Evolutionary conservation across 2,888 invertebrate genomes (phyloP), one percentile per base, ranked within the genome.

Genomic region (Meghimatium bilineatum): DNA sequence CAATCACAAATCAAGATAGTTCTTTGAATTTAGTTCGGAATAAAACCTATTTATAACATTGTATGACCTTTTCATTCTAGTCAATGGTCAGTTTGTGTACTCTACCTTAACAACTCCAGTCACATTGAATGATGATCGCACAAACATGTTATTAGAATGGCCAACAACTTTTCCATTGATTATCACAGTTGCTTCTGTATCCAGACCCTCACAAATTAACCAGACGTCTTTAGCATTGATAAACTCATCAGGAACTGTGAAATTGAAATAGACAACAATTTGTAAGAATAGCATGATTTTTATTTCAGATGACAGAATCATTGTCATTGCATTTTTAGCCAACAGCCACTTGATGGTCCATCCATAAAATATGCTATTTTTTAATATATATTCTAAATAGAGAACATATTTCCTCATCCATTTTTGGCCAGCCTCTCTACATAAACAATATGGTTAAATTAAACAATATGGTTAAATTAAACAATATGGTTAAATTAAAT

Each of bases 111-210:
- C 5, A 49, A 32, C 20, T 3, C 76, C 76, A 14, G 76, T 96
- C 20, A 97, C 94, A 88, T 96, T 95, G 90, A 96, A 96, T 36
- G 95, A 94, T 91, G 97, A 97, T 91, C 96, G 95, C 12, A 96
- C 94, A 93, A 98, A 98, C 98, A 98, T 98, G 92, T 98, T 98
- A 87, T 96, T 94, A 0, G 96, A 95, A 52, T 92, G 92, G 0
- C 96, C 97, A 67, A 97, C 92, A 0, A 94, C 91, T 34, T 94
- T 90, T 26, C 95, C 95, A 93, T 99, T 99, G 20, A 99, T 86
- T 88, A 94, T 94, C 67, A 98, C 94, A 29, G 94, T 95, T 2
- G 97, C 95, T 84, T 97, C 95, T 0, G 98, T 98, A 92, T 99
- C 98, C 74, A 99, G 71, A 3, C 84, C 81, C 10, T 84, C 77